Percentiles rank a stretch among this genome's conserved stretches.
phyloP scores from a whole-genome alignment of 92 coral and sea anemone species.

The Porites cylindrica region DNA sequence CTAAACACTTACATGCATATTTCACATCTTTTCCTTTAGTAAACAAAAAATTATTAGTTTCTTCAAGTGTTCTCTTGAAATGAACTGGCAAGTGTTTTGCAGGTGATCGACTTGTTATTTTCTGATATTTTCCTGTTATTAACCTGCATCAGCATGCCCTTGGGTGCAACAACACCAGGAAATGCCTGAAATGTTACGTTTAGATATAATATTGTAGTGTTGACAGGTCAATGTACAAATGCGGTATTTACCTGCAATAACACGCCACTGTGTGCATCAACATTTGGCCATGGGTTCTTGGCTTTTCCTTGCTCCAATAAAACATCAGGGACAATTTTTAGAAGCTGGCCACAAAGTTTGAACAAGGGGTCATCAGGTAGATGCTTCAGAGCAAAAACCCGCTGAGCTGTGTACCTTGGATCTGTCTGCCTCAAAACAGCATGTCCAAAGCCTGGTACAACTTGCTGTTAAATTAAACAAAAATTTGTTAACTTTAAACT shows the following conservation, averaged over 20 bases:
- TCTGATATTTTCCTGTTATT: no score
- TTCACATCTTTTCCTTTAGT: no score
- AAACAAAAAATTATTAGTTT: no score
- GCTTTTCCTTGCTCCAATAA: constrained; percentile 98
- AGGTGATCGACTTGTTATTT: no score
- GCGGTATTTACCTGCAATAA: constrained; percentile 74
- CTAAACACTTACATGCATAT: no score
- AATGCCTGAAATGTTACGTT: no score
- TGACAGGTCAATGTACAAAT: background rate
- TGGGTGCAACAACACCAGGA: no score
- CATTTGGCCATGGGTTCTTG: constrained; percentile 99
- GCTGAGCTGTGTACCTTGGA: constrained; percentile 94
- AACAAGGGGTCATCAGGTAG: constrained; percentile 93
- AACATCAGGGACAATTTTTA: constrained; percentile 90
- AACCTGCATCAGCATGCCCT: no score
- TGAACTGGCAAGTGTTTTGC: no score
- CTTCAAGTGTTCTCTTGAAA: no score
- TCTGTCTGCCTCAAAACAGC: constrained; percentile 97
- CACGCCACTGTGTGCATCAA: constrained; percentile 99
- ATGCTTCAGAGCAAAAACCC: constrained; percentile 92
- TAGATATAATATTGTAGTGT: background rate
- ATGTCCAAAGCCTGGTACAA: constrained; percentile 98
- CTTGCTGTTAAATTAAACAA: constrained; percentile 65
- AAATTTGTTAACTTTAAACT: background rate
- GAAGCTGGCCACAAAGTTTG: constrained; percentile 88